Evolutionary conservation across 2,888 invertebrate genomes (phyloP).

Genomic region (Glyphotaelius pellucidus): DNA sequence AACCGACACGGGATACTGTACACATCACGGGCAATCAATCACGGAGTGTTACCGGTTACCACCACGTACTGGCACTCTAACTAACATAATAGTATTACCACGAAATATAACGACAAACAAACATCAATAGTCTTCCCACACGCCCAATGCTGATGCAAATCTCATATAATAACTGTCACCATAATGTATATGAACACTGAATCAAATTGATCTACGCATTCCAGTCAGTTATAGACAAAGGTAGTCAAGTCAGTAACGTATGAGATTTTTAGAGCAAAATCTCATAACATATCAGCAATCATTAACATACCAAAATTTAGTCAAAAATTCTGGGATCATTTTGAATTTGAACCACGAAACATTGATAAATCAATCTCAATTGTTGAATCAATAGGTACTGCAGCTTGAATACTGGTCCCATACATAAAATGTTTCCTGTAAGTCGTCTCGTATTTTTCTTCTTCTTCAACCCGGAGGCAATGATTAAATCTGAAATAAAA

Average conservation of each 20-base stretch:
- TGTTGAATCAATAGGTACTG: neutral
- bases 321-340: neutral
- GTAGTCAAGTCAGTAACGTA: neutral
- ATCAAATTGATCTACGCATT: neutral
- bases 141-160: neutral
- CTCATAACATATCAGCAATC: neutral
- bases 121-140: neutral
- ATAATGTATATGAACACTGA: neutral
- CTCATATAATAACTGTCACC: neutral
- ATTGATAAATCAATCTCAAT: neutral
- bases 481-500: neutral
- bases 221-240: neutral
- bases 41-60: neutral
- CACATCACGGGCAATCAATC: slow-evolving; percentile 17
- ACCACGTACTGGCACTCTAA: neutral
- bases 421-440: neutral
- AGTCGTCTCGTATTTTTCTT: neutral
- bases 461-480: neutral
- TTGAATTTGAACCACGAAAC: neutral
- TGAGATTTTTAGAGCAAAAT: neutral
- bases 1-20: neutral
- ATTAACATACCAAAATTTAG: neutral
- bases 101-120: neutral
- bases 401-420: neutral
- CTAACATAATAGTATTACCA: neutral